Percentiles rank a stretch among this genome's conserved stretches.
Conservation (phyloP, 2,797 vertebrate species). For the Xenentodon cancila region DNA sequence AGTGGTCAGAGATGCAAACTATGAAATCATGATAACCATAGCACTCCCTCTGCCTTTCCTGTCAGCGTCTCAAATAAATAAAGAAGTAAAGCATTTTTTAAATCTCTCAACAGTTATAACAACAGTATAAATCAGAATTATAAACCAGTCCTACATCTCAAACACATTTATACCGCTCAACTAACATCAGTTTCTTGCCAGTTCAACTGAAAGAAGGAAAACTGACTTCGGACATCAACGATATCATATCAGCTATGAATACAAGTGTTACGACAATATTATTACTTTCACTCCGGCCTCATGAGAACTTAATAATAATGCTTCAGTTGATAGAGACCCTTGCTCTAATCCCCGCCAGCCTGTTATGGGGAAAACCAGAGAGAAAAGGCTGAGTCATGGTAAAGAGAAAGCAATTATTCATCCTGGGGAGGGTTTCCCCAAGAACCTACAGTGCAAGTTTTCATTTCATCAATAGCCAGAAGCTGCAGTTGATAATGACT, state of each 20-base stretch:
- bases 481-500: conserved; percentile 20
- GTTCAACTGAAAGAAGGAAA: conserved; percentile 4
- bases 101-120: no score
- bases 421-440: conserved; percentile 38
- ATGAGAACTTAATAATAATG: conserved; percentile 42
- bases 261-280: conserved; percentile 10
- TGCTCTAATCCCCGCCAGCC: conserved; percentile 37
- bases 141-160: not conserved
- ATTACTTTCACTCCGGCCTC: conserved; percentile 19
- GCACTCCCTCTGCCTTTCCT: no score
- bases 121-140: not conserved
- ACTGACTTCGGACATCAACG: conserved; percentile 5
- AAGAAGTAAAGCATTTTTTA: no score
- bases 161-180: not conserved
- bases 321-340: conserved; percentile 31
- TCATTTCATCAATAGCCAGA: conserved; percentile 21
- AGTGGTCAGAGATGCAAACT: no score
- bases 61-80: no score
- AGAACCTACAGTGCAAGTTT: conserved; percentile 20
- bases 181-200: not conserved
- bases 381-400: conserved; percentile 62
- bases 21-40: no score
- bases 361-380: conserved; percentile 34
- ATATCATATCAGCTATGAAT: conserved; percentile 21
- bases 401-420: conserved; percentile 44